Evolutionary conservation across 2,113 vertebrate genomes (phyloP), one percentile per base, ranked within the genome.

Genomic region (Myrmecophaga tridactyla): DNA sequence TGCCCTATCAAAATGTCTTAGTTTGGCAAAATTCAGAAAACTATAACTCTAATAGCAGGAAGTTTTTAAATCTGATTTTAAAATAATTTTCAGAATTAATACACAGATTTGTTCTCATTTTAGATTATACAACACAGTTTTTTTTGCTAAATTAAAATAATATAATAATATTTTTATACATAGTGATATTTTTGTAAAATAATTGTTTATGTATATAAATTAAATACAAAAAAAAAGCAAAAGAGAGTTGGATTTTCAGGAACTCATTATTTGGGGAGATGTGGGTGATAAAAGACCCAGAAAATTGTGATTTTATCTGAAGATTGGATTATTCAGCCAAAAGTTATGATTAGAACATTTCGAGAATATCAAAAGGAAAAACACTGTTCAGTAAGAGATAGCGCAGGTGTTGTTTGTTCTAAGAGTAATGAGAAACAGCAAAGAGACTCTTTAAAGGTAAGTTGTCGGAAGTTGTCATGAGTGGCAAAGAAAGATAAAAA

Each of bases 61-160:
- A 58, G 51, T 1, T 41, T 83, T 84, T 56, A 69, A n/a, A 63
- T 8, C 1, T 7, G 70, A 65, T 72, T 93, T 96, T 5, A 0
- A 89, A 78, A 18, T 39, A 63, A 94, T 63, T 0, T 90, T 80
- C 36, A 17, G 3, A 87, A 78, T 89, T 86, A 15, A 46, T 34
- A 63, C 41, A 1, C 7, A 81, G 3, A 0, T 1, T 21, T 15
- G 3, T 5, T 0, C 0, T 39, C 18, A 60, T n/a, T 73, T 70
- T 58, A 73, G 41, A 82, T 72, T 65, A 51, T 0, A 29, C 77
- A 75, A 41, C 4, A 72, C 73, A 39, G 7, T 63, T 80, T 65
- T 34, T 60, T 69, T 23, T 75, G 89, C 12, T 46, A 48, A 92
- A 43, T 87, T 84, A 6, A n/a, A 56, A 92, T 36, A n/a, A 87